phyloP scores from a whole-genome alignment of 1,140 invertebrate genomes.

The Rhopalosiphum padi region DNA sequence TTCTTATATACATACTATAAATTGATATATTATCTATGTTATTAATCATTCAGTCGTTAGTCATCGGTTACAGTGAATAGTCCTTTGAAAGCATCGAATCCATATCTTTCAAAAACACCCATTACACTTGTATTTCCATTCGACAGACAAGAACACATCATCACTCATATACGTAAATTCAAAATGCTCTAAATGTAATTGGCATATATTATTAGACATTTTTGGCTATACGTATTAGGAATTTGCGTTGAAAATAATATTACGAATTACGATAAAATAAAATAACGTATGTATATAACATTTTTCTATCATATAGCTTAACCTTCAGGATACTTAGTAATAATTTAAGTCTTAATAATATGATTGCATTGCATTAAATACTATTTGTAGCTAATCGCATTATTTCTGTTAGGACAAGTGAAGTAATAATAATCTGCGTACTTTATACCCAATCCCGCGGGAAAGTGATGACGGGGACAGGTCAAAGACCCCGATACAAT shows the following conservation, averaged over 20 bases:
- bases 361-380: neutral
- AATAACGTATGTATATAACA: no score
- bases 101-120: neutral
- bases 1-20: neutral
- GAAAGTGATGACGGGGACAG: no score
- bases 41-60: neutral
- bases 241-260: neutral
- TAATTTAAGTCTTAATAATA: no score
- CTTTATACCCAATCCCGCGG: no score
- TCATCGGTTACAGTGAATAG: neutral
- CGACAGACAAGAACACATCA: neutral
- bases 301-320: no score
- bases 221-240: neutral
- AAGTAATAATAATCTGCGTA: neutral
- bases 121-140: neutral
- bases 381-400: neutral
- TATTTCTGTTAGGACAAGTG: neutral
- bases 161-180: neutral
- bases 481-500: neutral
- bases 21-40: neutral
- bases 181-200: neutral
- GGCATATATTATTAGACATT: neutral
- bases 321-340: neutral
- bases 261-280: no score
- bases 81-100: neutral